These are phyloP conservation scores for Nebria salina DNA, from an alignment of 2,888 invertebrate species.

Conservation along the genomic window DNA sequence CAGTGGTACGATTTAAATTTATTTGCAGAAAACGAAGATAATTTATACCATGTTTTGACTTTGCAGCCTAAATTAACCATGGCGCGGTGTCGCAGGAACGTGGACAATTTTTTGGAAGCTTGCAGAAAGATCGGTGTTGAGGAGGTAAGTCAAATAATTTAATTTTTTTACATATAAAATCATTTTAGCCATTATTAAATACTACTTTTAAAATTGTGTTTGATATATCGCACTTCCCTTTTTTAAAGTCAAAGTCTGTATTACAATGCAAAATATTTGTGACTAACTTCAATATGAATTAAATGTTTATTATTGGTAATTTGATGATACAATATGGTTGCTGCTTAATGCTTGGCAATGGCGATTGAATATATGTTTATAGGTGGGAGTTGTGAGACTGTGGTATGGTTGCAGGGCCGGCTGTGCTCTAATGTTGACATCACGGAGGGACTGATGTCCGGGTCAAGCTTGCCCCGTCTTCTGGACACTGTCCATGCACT, in stretches of 20 bases:
- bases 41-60: conserved; percentile 46
- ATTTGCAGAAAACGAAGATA: conserved; percentile 6
- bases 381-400: conserved; percentile 60
- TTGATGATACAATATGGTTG: neutral
- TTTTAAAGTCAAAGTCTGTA: neutral
- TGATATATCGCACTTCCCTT: neutral
- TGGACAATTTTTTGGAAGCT: conserved; percentile 95
- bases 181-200: neutral
- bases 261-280: neutral
- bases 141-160: conserved; percentile 75
- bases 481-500: conserved; percentile 59
- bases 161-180: neutral
- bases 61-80: conserved; percentile 93
- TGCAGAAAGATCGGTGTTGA: conserved; percentile 93
- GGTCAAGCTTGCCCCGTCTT: conserved; percentile 60
- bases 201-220: neutral
- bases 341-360: neutral
- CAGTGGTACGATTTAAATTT: conserved; percentile 74
- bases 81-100: conserved; percentile 93
- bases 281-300: neutral
- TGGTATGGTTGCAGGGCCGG: conserved; percentile 68
- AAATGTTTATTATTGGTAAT: neutral
- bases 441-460: conserved; percentile 61
- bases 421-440: conserved; percentile 69
- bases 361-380: conserved; percentile 23